Percentiles rank a stretch among this genome's conserved stretches.
phyloP scores from a whole-genome alignment of 1,140 invertebrate genomes.

The Periplaneta americana region DNA sequence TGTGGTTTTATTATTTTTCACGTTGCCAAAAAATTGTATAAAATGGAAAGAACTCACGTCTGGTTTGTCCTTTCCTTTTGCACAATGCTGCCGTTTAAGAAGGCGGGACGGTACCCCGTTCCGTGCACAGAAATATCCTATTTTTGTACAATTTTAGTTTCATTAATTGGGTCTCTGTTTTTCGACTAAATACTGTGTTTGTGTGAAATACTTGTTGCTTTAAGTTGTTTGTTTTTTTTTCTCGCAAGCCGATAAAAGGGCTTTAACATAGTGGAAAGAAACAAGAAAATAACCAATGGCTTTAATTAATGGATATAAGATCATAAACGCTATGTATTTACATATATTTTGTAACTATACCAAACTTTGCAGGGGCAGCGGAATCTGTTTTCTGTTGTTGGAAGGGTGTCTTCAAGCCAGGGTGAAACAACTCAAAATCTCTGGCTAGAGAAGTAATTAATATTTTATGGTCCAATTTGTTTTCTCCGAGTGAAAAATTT shows the following conservation, averaged over 20 bases:
- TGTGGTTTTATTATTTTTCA: not conserved
- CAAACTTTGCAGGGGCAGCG: not conserved
- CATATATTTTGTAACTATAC: not conserved
- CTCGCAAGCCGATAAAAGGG: constrained; percentile 3
- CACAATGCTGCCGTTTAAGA: not conserved
- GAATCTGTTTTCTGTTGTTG: not conserved
- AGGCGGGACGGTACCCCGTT: not conserved
- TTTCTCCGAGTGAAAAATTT: not conserved
- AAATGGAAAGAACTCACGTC: not conserved
- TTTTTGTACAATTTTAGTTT: constrained; percentile 16
- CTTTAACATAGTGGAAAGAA: constrained; percentile 17
- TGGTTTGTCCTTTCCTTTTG: not conserved
- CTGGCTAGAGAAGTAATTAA: not conserved
- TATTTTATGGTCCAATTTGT: not conserved
- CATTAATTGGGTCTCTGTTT: constrained; percentile 3
- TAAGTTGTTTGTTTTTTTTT: constrained; percentile 7
- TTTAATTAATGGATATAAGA: constrained; percentile 17
- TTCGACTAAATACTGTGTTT: constrained; percentile 1
- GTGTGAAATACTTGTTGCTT: constrained; percentile 7
- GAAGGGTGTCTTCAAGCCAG: not conserved
- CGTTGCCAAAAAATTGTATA: constrained; percentile 9
- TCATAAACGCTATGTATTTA: constrained; percentile 13
- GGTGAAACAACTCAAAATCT: not conserved
- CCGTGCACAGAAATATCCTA: constrained; percentile 14
- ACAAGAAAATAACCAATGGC: constrained; percentile 14